A percentile compares a stretch with the other conserved stretches of the same genome.
phyloP scores from a whole-genome alignment of 2,797 vertebrate species.

The Hydrolagus colliei region DNA sequence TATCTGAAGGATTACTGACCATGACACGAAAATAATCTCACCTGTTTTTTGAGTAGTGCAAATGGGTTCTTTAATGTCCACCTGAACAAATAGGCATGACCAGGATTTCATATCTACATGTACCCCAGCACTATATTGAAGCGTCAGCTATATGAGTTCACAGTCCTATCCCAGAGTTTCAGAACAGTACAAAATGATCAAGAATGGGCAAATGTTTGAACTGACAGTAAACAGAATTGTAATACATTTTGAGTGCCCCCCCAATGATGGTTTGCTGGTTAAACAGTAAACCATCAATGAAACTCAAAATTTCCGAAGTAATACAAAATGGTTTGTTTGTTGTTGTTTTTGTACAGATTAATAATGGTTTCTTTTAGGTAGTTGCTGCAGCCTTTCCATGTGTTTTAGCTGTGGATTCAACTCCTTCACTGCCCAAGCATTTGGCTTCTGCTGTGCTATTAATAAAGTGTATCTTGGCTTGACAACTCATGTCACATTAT shows the following conservation, averaged over 20 bases:
- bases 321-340: not conserved
- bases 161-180: not conserved
- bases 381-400: not conserved
- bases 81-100: no score
- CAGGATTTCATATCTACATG: no score
- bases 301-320: not conserved
- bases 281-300: not conserved
- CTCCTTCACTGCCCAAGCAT: no score
- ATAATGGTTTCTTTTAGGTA: not conserved
- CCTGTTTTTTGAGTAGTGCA: no score
- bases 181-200: not conserved
- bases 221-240: not conserved
- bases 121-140: no score
- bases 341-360: not conserved
- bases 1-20: no score
- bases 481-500: no score
- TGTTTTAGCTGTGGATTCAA: not conserved
- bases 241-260: not conserved
- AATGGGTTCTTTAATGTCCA: no score
- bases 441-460: not conserved
- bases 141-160: no score
- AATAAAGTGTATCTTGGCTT: not conserved
- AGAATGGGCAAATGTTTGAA: not conserved
- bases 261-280: not conserved
- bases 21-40: no score